Evolutionary conservation across 1,140 invertebrate genomes (phyloP).

Genomic region (Sitobion miscanthi): DNA sequence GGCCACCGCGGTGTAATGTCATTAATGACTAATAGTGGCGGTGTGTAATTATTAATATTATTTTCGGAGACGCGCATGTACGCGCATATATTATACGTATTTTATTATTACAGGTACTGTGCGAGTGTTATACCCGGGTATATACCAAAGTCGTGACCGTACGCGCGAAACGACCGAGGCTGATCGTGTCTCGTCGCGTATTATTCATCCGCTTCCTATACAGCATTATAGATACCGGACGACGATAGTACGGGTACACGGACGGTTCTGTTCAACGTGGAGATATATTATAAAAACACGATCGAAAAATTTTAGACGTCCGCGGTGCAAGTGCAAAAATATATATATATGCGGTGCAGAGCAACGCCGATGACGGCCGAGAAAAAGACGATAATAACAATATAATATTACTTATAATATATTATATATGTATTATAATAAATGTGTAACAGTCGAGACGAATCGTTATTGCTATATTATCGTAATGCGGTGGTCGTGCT

Average conservation of each 20-base stretch:
- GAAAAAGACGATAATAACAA: not conserved
- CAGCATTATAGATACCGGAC: not conserved
- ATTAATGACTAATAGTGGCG: constrained; percentile 8
- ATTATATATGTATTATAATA: too few species aligned
- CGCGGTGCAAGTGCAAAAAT: not conserved
- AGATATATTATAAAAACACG: too few species aligned
- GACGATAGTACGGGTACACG: not conserved
- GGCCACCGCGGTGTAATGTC: not conserved
- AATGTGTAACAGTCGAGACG: too few species aligned
- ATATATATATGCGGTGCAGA: not conserved
- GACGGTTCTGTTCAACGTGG: not conserved
- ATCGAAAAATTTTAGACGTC: too few species aligned
- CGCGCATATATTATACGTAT: not conserved
- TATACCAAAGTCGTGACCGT: constrained; percentile 34
- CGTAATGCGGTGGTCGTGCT: not conserved
- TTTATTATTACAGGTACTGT: not conserved
- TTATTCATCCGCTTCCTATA: constrained; percentile 24
- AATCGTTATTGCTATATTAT: not conserved
- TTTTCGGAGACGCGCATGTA: constrained; percentile 2
- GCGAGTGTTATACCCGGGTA: not conserved
- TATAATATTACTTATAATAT: not conserved
- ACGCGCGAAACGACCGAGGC: constrained; percentile 40
- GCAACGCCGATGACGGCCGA: not conserved
- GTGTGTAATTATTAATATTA: constrained; percentile 25
- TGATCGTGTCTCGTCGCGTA: constrained; percentile 38